Conservation (phyloP, 2,888 invertebrate species). For the Acheta domesticus region DNA sequence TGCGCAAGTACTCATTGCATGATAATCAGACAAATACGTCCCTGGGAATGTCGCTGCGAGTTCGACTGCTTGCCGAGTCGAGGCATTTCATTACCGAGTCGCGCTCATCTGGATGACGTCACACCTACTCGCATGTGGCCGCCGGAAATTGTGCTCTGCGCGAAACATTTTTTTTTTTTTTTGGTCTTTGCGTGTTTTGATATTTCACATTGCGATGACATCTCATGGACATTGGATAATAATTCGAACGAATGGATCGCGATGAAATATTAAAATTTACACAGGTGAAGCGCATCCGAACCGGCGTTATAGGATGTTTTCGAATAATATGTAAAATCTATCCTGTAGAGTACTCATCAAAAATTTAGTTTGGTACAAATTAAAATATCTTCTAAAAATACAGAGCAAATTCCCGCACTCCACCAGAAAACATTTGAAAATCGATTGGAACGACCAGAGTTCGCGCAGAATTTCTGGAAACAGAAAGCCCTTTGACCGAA, state of each 20-base stretch:
- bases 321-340: constrained; percentile 18
- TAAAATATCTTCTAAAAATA: constrained; percentile 1
- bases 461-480: too few species aligned
- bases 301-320: background rate
- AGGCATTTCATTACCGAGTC: too few species aligned
- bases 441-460: too few species aligned
- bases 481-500: too few species aligned
- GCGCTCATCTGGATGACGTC: too few species aligned
- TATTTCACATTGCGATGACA: constrained; percentile 18
- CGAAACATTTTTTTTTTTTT: background rate
- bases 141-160: background rate
- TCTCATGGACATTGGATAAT: constrained; percentile 18
- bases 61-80: too few species aligned
- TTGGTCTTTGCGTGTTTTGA: background rate
- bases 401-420: background rate
- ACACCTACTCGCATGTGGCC: background rate
- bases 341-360: constrained; percentile 2
- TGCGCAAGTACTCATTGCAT: too few species aligned
- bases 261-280: background rate
- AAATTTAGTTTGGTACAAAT: background rate
- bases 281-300: background rate
- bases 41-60: too few species aligned
- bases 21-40: too few species aligned
- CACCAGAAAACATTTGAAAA: constrained; percentile 18
- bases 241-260: constrained; percentile 18